phyloP scores from a whole-genome alignment of 2,797 vertebrate genomes.

The Phoeniculus purpureus region DNA sequence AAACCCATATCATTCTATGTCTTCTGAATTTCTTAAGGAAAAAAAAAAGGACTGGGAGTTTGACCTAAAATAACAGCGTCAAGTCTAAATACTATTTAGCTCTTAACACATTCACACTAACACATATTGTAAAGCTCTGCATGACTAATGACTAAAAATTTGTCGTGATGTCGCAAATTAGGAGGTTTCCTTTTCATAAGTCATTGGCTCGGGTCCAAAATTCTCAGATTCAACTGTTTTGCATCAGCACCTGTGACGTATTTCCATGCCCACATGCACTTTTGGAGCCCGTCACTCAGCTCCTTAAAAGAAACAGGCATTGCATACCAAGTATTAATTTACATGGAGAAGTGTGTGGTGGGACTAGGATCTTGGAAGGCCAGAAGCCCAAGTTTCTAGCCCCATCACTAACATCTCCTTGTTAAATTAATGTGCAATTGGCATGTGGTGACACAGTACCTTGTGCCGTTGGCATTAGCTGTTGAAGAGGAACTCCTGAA shows the following conservation, averaged over 20 bases:
- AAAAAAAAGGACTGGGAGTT: background rate
- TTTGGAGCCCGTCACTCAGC: constrained; percentile 60
- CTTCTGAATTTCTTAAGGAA: background rate
- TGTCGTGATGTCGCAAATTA: background rate
- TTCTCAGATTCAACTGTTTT: constrained; percentile 11
- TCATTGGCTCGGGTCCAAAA: constrained; percentile 32
- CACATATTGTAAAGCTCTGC: constrained; percentile 5
- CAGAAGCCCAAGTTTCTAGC: constrained; percentile 50
- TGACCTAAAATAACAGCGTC: constrained; percentile 8
- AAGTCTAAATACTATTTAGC: background rate
- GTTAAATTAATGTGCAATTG: constrained; percentile 73
- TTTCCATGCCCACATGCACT: constrained; percentile 74
- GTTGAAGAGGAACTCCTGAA: constrained; percentile 99
- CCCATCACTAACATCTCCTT: constrained; percentile 61
- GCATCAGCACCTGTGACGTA: constrained; percentile 61
- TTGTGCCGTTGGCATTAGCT: constrained; percentile 99
- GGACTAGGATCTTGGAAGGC: constrained; percentile 52
- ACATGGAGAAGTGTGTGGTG: constrained; percentile 62
- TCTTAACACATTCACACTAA: constrained; percentile 27
- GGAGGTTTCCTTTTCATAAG: constrained; percentile 2
- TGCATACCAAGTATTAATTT: constrained; percentile 75
- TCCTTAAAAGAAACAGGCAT: constrained; percentile 68
- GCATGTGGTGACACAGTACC: constrained; percentile 85
- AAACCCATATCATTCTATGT: background rate
- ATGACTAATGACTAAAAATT: constrained; percentile 17